These are phyloP conservation scores for Sminthurides bifidus DNA, from an alignment of 1,140 invertebrate genomes.

Conservation along the genomic window DNA sequence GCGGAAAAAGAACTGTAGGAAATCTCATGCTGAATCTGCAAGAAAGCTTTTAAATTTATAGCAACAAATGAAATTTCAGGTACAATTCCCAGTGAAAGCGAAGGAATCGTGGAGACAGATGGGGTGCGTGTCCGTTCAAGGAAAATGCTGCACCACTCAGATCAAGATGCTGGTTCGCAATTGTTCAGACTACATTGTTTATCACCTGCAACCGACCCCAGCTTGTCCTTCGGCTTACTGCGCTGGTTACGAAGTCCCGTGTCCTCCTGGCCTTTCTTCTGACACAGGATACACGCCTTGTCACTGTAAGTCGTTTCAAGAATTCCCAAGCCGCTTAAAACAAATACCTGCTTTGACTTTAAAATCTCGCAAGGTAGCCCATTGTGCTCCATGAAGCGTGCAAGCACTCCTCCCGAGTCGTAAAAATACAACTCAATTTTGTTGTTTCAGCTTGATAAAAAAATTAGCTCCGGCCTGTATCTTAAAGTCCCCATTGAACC, in stretches of 20 bases:
- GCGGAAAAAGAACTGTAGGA: too few relatives aligned
- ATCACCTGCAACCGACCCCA: constrained; percentile 31
- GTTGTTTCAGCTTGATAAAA: too few relatives aligned
- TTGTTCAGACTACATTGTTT: constrained; percentile 32
- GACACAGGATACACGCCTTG: constrained; percentile 32
- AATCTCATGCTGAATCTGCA: too few relatives aligned
- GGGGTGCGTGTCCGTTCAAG: constrained; percentile 31
- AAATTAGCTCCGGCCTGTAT: too few relatives aligned
- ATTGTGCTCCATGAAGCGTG: too few relatives aligned
- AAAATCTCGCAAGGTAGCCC: too few relatives aligned
- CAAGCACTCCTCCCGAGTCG: too few relatives aligned
- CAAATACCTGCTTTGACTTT: background rate
- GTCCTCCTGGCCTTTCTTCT: constrained; percentile 29
- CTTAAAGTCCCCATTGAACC: too few relatives aligned
- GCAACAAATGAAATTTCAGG: too few relatives aligned
- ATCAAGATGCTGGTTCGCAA: constrained; percentile 32
- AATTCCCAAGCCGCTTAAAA: too few relatives aligned
- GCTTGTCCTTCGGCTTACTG: constrained; percentile 34
- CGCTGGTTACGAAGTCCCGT: constrained; percentile 33
- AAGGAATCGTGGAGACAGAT: constrained; percentile 31
- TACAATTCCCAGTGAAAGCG: constrained; percentile 30
- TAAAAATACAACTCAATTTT: too few relatives aligned
- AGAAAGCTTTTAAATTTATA: background rate
- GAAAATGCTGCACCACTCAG: constrained; percentile 31
- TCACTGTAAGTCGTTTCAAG: constrained; percentile 33